Percentiles rank a stretch among this genome's conserved stretches.
Evolutionary conservation across 2,113 vertebrate genomes (phyloP).

Genomic region (Strix uralensis): DNA sequence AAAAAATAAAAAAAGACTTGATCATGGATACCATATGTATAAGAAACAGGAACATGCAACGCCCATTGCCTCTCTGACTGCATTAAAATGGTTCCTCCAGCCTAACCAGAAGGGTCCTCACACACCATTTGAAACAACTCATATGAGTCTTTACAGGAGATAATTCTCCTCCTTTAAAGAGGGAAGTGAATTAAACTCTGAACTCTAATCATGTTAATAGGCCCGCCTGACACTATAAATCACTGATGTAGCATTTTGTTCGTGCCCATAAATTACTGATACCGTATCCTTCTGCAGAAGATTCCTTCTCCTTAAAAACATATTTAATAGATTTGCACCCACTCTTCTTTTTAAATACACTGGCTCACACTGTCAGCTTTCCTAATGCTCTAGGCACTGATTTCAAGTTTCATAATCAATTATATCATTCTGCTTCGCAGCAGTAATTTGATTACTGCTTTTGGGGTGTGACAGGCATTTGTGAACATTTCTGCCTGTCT

Average conservation of each 20-base stretch:
- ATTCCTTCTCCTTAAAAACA: constrained; percentile 13
- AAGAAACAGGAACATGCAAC: neutral
- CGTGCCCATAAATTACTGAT: neutral
- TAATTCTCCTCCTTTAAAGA: constrained; percentile 19
- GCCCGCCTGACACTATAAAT: neutral
- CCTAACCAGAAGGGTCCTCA: neutral
- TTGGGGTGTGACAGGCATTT: constrained; percentile 44
- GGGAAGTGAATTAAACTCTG: constrained; percentile 30
- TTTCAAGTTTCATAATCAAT: constrained; percentile 56
- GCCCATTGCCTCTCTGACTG: neutral
- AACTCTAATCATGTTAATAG: constrained; percentile 41
- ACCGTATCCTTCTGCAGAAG: neutral
- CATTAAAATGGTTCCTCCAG: neutral
- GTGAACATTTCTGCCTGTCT: constrained; percentile 29
- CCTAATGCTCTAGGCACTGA: constrained; percentile 5
- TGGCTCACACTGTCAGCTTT: neutral
- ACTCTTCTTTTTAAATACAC: neutral
- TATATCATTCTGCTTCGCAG: neutral
- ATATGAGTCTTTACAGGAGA: neutral
- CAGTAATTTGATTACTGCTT: constrained; percentile 57
- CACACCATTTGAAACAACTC: neutral
- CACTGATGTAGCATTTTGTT: neutral
- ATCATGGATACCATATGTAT: neutral
- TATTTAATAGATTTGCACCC: constrained; percentile 12
- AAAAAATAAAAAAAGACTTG: neutral